These are phyloP conservation scores for Poecilia latipinna DNA, from an alignment of 2,113 vertebrate genomes.

Conservation along the genomic window DNA sequence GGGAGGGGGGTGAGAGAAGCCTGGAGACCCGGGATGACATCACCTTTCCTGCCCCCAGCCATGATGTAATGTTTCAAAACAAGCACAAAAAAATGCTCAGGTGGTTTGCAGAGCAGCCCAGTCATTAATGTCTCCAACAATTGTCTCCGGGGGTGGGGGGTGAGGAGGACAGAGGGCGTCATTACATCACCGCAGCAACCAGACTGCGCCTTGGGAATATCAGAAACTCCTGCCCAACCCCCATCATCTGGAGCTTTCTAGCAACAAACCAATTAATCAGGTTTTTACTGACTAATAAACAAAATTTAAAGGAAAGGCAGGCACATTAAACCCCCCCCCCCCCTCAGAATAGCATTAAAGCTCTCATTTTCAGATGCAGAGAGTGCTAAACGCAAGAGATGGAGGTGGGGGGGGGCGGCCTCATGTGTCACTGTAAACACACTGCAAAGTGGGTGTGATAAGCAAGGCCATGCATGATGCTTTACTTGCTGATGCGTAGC, in stretches of 20 bases:
- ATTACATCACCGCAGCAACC: conserved; percentile 77
- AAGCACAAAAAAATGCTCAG: conserved; percentile 71
- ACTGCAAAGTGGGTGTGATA: conserved; percentile 30
- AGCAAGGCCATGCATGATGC: conserved; percentile 36
- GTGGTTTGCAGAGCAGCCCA: conserved; percentile 58
- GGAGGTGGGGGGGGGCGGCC: background rate
- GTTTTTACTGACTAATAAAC: conserved; percentile 55
- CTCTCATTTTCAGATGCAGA: conserved; percentile 36
- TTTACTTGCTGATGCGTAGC: conserved; percentile 46
- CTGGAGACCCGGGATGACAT: conserved; percentile 77
- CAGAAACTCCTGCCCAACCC: conserved; percentile 31
- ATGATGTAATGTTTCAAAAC: conserved; percentile 82
- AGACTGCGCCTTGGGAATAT: conserved; percentile 63
- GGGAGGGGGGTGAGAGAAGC: conserved; percentile 48
- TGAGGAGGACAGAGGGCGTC: conserved; percentile 39
- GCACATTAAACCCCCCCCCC: conserved; percentile 26
- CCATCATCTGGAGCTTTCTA: conserved; percentile 50
- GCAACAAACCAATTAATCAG: conserved; percentile 57
- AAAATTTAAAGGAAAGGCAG: conserved; percentile 23
- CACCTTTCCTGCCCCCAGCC: conserved; percentile 65
- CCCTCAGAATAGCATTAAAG: conserved; percentile 44
- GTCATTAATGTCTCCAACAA: conserved; percentile 66
- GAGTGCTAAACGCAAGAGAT: conserved; percentile 45
- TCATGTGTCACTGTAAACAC: conserved; percentile 59
- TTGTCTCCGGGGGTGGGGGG: conserved; percentile 27